Percentiles rank a stretch among this genome's conserved stretches.
Conservation (phyloP, 2,888 invertebrate species). For the Eueremaeus valkanovi region DNA sequence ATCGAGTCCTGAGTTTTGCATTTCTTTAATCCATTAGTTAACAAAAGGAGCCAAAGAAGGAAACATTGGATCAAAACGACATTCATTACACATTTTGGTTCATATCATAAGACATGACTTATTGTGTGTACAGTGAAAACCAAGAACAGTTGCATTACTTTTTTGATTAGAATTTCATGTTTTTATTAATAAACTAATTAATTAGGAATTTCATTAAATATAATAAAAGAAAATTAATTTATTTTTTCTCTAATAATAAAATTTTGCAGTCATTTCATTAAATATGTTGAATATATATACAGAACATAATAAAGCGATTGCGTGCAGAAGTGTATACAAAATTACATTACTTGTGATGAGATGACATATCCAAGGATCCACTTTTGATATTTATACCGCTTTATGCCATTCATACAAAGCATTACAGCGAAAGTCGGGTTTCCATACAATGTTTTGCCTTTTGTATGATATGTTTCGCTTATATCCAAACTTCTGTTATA, state of each 20-base stretch:
- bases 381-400: neutral
- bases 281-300: neutral
- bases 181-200: too few relatives aligned
- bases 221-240: too few relatives aligned
- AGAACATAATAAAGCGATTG: neutral
- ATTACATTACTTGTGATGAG: neutral
- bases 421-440: neutral
- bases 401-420: neutral
- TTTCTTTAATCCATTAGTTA: constrained; percentile 17
- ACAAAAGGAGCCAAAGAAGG: constrained; percentile 26
- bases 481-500: constrained; percentile 27
- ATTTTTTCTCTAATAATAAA: too few relatives aligned
- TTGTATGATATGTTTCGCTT: neutral
- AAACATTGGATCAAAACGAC: constrained; percentile 27
- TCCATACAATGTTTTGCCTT: neutral
- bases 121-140: neutral
- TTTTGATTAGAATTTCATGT: too few relatives aligned
- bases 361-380: neutral
- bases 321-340: neutral
- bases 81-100: constrained; percentile 13
- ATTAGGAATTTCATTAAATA: too few relatives aligned
- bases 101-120: too few relatives aligned
- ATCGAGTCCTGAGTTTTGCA: neutral
- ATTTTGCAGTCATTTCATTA: too few relatives aligned
- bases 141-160: too few relatives aligned